These are phyloP conservation scores for Aphelenchoides fujianensis DNA, from an alignment of 1,140 invertebrate genomes.

Conservation along the genomic window DNA sequence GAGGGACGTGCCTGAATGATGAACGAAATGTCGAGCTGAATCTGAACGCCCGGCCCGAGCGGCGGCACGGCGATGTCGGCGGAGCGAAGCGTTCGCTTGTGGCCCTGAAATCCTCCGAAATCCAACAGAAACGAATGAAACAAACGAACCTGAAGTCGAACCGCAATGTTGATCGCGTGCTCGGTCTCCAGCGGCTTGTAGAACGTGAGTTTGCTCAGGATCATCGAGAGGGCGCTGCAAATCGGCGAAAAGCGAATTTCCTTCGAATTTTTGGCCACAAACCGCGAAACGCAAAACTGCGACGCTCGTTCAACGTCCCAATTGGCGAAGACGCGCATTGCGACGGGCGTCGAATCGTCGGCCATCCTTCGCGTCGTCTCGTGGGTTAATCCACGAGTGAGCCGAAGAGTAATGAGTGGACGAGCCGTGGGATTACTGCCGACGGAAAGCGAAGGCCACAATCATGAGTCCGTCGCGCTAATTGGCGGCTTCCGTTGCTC, in stretches of 20 bases:
- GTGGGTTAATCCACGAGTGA: no score
- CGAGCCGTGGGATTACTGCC: no score
- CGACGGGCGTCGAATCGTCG: constrained; percentile 9
- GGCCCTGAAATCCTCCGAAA: constrained; percentile 36
- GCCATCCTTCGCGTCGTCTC: no score
- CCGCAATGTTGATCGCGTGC: constrained; percentile 36
- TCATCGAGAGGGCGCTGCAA: constrained; percentile 39
- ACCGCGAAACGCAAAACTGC: constrained; percentile 16
- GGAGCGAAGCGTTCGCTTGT: constrained; percentile 41
- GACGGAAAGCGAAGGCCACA: no score
- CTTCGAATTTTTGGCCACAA: constrained; percentile 10
- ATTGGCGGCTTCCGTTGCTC: no score
- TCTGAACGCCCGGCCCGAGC: constrained; percentile 16
- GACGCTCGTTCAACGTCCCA: constrained; percentile 30
- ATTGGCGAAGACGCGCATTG: constrained; percentile 51
- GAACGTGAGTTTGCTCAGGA: constrained; percentile 29
- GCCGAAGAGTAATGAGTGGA: background rate
- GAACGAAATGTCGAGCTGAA: constrained; percentile 41
- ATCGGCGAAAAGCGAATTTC: constrained; percentile 38
- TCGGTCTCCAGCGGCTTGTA: constrained; percentile 32
- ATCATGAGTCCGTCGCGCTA: no score
- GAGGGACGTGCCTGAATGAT: constrained; percentile 38
- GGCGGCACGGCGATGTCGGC: constrained; percentile 39
- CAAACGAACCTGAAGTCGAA: constrained; percentile 41
- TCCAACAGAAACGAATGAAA: constrained; percentile 26